A percentile compares a stretch with the other conserved stretches of the same genome.
Evolutionary conservation across 2,797 vertebrate genomes (phyloP).

Genomic region (Eremophila alpestris): DNA sequence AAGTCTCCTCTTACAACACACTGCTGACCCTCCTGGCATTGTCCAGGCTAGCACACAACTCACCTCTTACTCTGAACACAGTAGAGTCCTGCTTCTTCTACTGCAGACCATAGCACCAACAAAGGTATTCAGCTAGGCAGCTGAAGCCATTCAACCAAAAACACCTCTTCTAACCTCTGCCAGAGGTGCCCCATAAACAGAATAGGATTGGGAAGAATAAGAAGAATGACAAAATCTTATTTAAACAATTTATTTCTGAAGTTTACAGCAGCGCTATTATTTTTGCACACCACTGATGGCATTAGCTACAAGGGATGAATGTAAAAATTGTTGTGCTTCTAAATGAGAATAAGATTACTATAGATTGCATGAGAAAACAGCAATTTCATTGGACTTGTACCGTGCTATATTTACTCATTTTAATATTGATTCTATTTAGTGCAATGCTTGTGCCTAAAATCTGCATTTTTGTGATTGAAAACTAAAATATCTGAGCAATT

Average conservation of each 20-base stretch:
- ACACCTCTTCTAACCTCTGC: not conserved
- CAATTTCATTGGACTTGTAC: not conserved
- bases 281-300: not conserved
- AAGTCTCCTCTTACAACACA: not conserved
- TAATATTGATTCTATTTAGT: slow-evolving; percentile 19
- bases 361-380: not conserved
- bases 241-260: slow-evolving; percentile 47
- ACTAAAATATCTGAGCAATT: not conserved
- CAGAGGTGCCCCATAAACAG: slow-evolving; percentile 1
- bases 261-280: slow-evolving; percentile 5
- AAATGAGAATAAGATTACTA: not conserved
- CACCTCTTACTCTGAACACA: not conserved
- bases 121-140: not conserved
- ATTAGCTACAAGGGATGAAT: slow-evolving; percentile 23
- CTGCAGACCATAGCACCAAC: not conserved
- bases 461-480: not conserved
- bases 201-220: not conserved
- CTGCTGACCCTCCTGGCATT: not conserved
- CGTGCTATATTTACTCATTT: not conserved
- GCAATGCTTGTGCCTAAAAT: not conserved
- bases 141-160: slow-evolving; percentile 34
- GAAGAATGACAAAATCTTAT: slow-evolving; percentile 23
- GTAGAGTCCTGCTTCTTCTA: not conserved
- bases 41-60: not conserved
- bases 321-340: slow-evolving; percentile 2